Evolutionary conservation across 1,140 invertebrate genomes (phyloP).

Genomic region (Drosophila miranda): DNA sequence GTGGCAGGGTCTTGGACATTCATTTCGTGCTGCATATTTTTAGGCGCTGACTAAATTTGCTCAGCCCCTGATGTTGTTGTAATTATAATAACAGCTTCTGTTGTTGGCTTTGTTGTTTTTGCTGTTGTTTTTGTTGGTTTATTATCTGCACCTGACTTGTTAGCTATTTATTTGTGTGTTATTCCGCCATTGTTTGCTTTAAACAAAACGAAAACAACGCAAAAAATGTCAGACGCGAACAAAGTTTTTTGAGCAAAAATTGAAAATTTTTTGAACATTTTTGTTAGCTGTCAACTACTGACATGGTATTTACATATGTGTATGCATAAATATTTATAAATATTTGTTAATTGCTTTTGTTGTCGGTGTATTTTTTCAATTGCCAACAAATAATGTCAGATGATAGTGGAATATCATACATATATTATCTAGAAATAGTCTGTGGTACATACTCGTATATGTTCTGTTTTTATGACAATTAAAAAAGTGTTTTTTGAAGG

Average conservation of each 20-base stretch:
- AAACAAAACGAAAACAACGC: slow-evolving; percentile 29
- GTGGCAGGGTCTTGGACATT: slow-evolving; percentile 26
- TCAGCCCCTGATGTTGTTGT: slow-evolving; percentile 29
- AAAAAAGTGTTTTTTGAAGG: neutral
- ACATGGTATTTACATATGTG: slow-evolving; percentile 37
- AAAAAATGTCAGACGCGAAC: neutral
- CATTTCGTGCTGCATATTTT: slow-evolving; percentile 59
- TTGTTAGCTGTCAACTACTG: slow-evolving; percentile 37
- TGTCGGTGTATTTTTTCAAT: slow-evolving; percentile 25
- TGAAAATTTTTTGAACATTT: slow-evolving; percentile 35
- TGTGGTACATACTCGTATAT: neutral
- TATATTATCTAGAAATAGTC: neutral
- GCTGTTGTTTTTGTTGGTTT: slow-evolving; percentile 46
- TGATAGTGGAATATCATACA: neutral
- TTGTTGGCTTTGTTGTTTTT: slow-evolving; percentile 26
- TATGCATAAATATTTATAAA: slow-evolving; percentile 33
- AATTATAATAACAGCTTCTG: slow-evolving; percentile 47
- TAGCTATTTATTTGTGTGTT: slow-evolving; percentile 49
- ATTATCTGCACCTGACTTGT: slow-evolving; percentile 68
- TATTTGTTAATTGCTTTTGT: slow-evolving; percentile 47
- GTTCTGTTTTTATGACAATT: neutral
- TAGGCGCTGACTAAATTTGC: slow-evolving; percentile 31
- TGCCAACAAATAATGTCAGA: slow-evolving; percentile 27
- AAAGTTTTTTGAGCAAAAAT: neutral
- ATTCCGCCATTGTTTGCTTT: slow-evolving; percentile 50